Base-by-base conservation (phyloP, 2,888 invertebrate species). In the Saturnia pavonia region DNA sequence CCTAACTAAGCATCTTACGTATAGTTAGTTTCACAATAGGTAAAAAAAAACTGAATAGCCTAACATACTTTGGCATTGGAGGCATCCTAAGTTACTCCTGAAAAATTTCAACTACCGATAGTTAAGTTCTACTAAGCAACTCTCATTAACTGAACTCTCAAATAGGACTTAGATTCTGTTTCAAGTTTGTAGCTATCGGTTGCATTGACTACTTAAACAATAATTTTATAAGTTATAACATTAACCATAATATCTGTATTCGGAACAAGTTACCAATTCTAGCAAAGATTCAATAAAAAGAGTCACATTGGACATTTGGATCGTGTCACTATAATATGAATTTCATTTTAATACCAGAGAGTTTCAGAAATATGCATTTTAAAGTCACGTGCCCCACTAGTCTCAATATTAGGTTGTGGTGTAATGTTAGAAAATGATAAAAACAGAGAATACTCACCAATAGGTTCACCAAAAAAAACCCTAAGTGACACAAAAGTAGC, bases 401-500 rank as follows among this genome's bases (percentile, higher is more conserved):
- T 4, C 34, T 34, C 34, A 34, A 34, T 4, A 34, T 34, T 2
- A 34, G 34, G 34, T 34, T 34, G 6, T 34, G 34, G 6, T 4
- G 3, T 34, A 34, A 34, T 4, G 2, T 34, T 34, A 34, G 34
- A 34, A 34, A 34, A 22, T 54, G 9, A 60, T 25, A 27, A 6
- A 60, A 60, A 14, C 7, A 22, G 25, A 60, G 63, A 63, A 25
- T 22, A 85, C 91, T 89, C 79, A 93, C 92, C 91, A 54, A 85
- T 80, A 22, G 85, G 80, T 77, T 88, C 89, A 54, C 73, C 75
- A 0, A 80, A 67, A 73, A 79, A 85, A 2, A 83, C 88, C 71
- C 69, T 73, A 7, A 81, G 69, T 12, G 92, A 92, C 11, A 91
- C 80, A 4, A 75, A 75, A 34, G 86, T 82, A 7, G 85, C 90